phyloP scores from a whole-genome alignment of 2,113 vertebrate genomes.

The Peromyscus californicus region DNA sequence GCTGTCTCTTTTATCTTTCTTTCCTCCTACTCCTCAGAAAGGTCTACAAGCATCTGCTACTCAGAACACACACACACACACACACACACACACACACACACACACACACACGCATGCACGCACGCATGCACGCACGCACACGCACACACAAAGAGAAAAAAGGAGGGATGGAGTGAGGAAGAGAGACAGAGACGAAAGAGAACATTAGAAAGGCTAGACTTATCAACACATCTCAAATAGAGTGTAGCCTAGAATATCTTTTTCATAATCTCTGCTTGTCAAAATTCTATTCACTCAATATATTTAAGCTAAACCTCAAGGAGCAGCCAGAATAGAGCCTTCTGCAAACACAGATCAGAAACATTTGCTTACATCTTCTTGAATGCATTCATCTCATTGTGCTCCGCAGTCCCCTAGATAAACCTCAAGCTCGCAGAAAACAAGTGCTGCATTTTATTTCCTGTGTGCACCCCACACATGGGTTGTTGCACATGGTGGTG shows the following conservation, averaged over 20 bases:
- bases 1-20: not conserved
- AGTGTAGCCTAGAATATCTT: not conserved
- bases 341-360: not conserved
- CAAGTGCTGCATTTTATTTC: not conserved
- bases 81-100: not conserved
- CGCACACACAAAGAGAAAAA: not conserved
- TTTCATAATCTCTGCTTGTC: slow-evolving; percentile 3
- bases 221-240: not conserved
- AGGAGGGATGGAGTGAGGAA: not conserved
- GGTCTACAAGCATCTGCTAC: too few relatives aligned
- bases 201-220: not conserved
- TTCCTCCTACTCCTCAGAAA: not conserved
- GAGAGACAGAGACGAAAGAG: not conserved
- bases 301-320: not conserved
- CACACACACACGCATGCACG: not conserved
- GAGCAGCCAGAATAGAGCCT: not conserved
- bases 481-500: not conserved
- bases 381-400: not conserved
- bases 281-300: not conserved
- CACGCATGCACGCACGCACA: not conserved
- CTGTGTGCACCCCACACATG: not conserved
- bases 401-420: not conserved
- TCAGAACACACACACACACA: too few relatives aligned
- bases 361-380: not conserved
- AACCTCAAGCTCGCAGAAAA: not conserved